Evolutionary conservation across 2,888 invertebrate species (phyloP), one percentile per base, ranked within the genome.

Genomic region (Trissolcus brochymenae): DNA sequence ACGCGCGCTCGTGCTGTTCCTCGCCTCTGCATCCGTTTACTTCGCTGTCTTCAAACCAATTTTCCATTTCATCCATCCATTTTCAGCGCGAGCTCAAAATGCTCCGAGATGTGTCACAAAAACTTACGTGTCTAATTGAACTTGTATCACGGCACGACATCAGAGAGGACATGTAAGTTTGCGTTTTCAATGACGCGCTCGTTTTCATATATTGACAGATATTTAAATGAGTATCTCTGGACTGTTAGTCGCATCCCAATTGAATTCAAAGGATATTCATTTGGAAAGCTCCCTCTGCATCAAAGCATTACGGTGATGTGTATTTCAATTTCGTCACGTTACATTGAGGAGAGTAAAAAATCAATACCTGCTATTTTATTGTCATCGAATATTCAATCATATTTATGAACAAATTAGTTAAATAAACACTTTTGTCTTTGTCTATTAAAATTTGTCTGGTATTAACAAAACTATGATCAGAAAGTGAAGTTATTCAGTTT

Each of bases 171-270:
- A 75, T 41, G 72, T 75, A 75, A 78, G 78, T 71, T 81, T 82
- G 79, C 75, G 79, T 74, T 46, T 16, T 79, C 81, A 80, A 82
- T 79, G 68, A 68, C 35, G 35, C 74, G 74, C 67, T 83, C 81
- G 80, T 81, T 80, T 83, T 83, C 81, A 79, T 82, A 81, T 88
- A 88, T 88, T 85, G 88, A 87, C 88, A 88, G 87, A 85, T 87
- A 87, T 88, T 87, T 87, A 87, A 88, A 88, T 87, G 87, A 87
- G 87, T 87, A 87, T 88, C 85, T 82, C 85, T 86, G 82, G 82
- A 81, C 81, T 81, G 84, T 82, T 83, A 79, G 82, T 35, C 35
- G 72, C 82, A 81, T 79, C 82, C 86, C 84, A 86, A 87, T 87
- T 87, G 85, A 86, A 88, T 85, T 87, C 85, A 86, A 87, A 81